Evolutionary conservation across 1,140 invertebrate species (phyloP), one percentile per base, ranked within the genome.

Genomic region (Bursaphelenchus mucronatus): DNA sequence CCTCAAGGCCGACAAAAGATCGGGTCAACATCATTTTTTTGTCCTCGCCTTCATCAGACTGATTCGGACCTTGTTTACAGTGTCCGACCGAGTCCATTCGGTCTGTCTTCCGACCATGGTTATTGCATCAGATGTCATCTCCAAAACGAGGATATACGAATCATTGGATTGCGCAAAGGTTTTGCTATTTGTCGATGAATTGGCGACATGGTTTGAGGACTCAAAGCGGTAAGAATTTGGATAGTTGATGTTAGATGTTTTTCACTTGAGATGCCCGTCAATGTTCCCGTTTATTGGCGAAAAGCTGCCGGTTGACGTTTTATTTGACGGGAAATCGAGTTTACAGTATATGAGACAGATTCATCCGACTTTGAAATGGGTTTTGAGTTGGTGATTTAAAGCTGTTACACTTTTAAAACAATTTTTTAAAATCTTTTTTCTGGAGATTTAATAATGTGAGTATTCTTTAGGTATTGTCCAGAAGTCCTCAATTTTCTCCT

Each of bases 381-480:
- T 30, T 30, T 30, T 5, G 30, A 30, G 30, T 30, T 30, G 30
- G 1, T 30, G 1, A 30, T 30, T 5, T 30, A 30, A 30, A 30
- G 30, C 30, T 30, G 30, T 30, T 30, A 30, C 30, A 30, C 30
- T 30, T 30, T 30, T 3, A 30, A 30, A 30, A 30, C 5, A 3
- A 3, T 30, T 30, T 30, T 30, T 30, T 30, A 30, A 30, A 30
- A n/a, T n/a, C 30, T 30, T 30, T 30, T 30, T 30, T 1, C 30
- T 30, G 30, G 30, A 30, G 30, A 5, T 30, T 30, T 30, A 1
- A 30, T 55, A 44, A 55, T 44, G n/a, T 13, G 1, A n/a, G n/a
- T 44, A n/a, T 55, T 1, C 13, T 55, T 11, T n/a, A 59, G 57
- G 21, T 59, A 59, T 39, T 59, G 57, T 9, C 57, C 57, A 11